These are phyloP conservation scores for Stenopsyche tienmushanensis DNA, from an alignment of 1,140 invertebrate genomes.

Conservation along the genomic window DNA sequence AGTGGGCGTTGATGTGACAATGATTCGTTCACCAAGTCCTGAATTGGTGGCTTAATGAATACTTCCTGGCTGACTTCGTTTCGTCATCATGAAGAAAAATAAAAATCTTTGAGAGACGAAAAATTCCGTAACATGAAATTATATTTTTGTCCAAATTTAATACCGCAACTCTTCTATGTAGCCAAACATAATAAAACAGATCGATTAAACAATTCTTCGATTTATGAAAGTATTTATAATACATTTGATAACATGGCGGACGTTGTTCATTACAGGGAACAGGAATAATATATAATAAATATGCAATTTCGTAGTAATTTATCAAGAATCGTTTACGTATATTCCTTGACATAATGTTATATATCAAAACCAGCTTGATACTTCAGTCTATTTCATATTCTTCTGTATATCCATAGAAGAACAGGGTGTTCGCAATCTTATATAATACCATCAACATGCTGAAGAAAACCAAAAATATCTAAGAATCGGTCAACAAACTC, in stretches of 20 bases:
- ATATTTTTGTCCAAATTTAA: neutral
- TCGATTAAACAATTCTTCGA: too few relatives aligned
- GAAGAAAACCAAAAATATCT: too few relatives aligned
- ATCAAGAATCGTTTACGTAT: conserved; percentile 38
- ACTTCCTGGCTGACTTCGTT: conserved; percentile 14
- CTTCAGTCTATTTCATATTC: conserved; percentile 13
- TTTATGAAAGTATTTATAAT: too few relatives aligned
- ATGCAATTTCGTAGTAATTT: conserved; percentile 37
- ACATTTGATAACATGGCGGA: neutral
- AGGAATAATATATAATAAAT: conserved; percentile 28
- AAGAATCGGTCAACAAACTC: too few relatives aligned
- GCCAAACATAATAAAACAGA: too few relatives aligned
- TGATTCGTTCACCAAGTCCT: conserved; percentile 8
- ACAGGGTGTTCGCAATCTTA: conserved; percentile 16
- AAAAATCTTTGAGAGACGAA: neutral
- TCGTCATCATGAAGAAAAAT: neutral
- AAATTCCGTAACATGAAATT: neutral
- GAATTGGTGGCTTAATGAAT: conserved; percentile 13
- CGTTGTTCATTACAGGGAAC: neutral
- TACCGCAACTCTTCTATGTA: too few relatives aligned
- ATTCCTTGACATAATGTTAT: conserved; percentile 38
- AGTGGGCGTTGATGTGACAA: conserved; percentile 24
- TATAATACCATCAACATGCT: too few relatives aligned
- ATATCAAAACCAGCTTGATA: conserved; percentile 41
- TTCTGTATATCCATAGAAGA: conserved; percentile 3